Base-by-base conservation (phyloP, 2,888 invertebrate genomes). In the Endomychus coccineus region DNA sequence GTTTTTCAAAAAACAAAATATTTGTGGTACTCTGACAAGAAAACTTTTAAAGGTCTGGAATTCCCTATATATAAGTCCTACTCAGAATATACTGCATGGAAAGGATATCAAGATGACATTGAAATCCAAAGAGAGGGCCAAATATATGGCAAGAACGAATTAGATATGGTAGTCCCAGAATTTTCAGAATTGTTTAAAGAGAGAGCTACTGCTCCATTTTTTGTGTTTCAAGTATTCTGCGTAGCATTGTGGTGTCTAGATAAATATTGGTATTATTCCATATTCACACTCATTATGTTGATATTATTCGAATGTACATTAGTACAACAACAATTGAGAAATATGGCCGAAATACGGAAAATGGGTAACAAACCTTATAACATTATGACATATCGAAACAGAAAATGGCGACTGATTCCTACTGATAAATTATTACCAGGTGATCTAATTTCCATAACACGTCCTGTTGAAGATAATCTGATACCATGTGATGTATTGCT, bases 141-240 rank as follows among this genome's bases (percentile, higher is more conserved):
- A 46, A 79, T 80, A 49, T 96, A 85, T 74, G 95, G 94, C 5
- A 83, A 79, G 59, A 98, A 98, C 70, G 80, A 80, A 58, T 74
- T 83, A 71, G 74, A 79, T 46, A 83, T 83, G 82, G 94, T 91
- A 39, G 87, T 98, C 11, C 98, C 98, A 1, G 90, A 94, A 64
- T 99, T 99, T 60, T 77, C 82, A 73, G 95, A 97, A 66, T 71
- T 99, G 11, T 98, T 99, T 62, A 86, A 84, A 54, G 98, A 99
- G 68, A 74, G 98, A 52, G 98, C 98, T 1, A 96, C 97, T 0
- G 97, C 98, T 0, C 98, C 98, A 2, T 99, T 99, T 68, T 99
- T 99, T 67, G 96, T 99, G 3, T 99, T 99, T 67, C 98, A 99
- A 83, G 91, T 98, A 39, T 97, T 99, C 64, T 98, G 97, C 59